These are phyloP conservation scores for Chirona hameri DNA, from an alignment of 2,888 invertebrate species.

Conservation along the genomic window DNA sequence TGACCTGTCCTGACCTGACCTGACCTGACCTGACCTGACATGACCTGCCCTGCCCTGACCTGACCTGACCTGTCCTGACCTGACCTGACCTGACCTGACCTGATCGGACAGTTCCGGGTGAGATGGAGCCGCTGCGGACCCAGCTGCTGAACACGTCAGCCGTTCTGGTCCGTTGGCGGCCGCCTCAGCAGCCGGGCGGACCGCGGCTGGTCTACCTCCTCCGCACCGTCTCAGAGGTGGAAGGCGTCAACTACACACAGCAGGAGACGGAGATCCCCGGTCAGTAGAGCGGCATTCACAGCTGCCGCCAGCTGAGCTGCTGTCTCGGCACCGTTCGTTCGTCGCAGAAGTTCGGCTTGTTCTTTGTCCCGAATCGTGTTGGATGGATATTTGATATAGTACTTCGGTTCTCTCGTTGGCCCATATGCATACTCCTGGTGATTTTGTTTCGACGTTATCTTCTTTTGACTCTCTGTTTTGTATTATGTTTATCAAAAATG, in stretches of 20 bases:
- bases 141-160: constrained; percentile 1
- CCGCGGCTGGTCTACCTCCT: not conserved
- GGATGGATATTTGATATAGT: too few species aligned
- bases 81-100: not conserved
- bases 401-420: too few species aligned
- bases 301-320: too few species aligned
- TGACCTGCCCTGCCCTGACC: not conserved
- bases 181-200: not conserved
- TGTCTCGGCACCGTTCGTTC: too few species aligned
- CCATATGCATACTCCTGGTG: too few species aligned
- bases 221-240: not conserved
- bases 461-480: too few species aligned
- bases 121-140: not conserved
- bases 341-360: too few species aligned
- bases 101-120: not conserved
- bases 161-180: not conserved
- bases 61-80: not conserved
- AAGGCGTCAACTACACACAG: constrained; percentile 7
- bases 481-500: too few species aligned
- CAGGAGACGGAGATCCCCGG: not conserved
- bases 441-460: too few species aligned
- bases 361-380: too few species aligned
- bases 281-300: not conserved
- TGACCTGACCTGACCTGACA: not conserved
- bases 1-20: too few species aligned